Percentiles rank a stretch among this genome's conserved stretches.
Conservation (phyloP, 2,797 vertebrate genomes). For the Lerista edwardsae region DNA sequence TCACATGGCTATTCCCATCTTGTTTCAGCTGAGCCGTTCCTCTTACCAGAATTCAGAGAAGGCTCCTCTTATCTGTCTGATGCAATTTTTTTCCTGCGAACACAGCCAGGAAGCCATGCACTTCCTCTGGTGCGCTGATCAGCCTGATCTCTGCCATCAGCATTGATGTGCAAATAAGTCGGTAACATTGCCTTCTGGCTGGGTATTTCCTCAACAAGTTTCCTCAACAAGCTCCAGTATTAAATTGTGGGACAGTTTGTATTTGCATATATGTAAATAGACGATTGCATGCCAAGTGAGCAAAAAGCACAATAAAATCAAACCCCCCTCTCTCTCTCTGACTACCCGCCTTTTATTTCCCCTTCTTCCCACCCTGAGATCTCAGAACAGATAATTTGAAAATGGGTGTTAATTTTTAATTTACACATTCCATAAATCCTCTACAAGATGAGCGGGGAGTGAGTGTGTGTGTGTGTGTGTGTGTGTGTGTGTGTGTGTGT, state of each 20-base stretch:
- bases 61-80: too few species aligned
- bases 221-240: neutral
- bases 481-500: constrained; percentile 16
- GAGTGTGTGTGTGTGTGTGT: constrained; percentile 27
- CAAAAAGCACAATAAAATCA: neutral
- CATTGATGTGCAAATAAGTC: too few species aligned
- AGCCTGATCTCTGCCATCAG: neutral
- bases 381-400: constrained; percentile 42
- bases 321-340: too few species aligned
- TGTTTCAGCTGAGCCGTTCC: too few species aligned
- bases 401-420: constrained; percentile 43
- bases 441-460: constrained; percentile 20
- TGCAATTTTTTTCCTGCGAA: too few species aligned
- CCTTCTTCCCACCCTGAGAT: constrained; percentile 12
- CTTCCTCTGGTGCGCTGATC: neutral
- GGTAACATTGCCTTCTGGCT: neutral
- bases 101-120: neutral
- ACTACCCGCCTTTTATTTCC: constrained; percentile 22
- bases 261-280: neutral
- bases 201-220: neutral
- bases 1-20: too few species aligned
- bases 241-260: neutral
- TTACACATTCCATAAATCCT: constrained; percentile 49
- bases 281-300: neutral
- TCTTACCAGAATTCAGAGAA: too few species aligned